Evolutionary conservation across 1,140 invertebrate species (phyloP), one percentile per base, ranked within the genome.

Genomic region (Drosophila nigrodunni): DNA sequence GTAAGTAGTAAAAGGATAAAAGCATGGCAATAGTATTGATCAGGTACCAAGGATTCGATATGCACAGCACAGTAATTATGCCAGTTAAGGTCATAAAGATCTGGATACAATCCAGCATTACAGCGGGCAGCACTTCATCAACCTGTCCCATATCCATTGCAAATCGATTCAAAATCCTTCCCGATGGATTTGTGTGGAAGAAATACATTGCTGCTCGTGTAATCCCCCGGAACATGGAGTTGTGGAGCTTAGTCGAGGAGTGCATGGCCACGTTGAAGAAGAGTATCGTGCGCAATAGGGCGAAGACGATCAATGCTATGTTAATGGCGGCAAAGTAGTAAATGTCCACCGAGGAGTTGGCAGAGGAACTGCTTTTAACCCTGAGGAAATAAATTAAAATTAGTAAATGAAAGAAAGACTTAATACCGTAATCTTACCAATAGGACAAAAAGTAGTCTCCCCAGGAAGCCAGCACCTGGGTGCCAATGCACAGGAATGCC

Each of bases 161-260:
- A 77, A 97, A 97, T 41, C 96, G 91, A 87, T 96, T 97, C 2
- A 97, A 90, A 18, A 96, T 96, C 50, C 95, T 90, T 2, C 96
- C 96, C 37, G 95, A 95, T 3, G 96, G 95, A 91, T 96, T 97
- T 0, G 93, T 94, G 72, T 97, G 95, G 74, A 97, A 98, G 82
- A 97, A 98, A 64, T 94, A 91, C 95, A 97, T 96, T 7, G 95
- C 94, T 2, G 94, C 94, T 35, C 93, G 85, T 6, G 76, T 77
- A 0, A 90, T 71, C 7, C 79, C 80, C 7, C 68, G 62, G 55
- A 90, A 90, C 82, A 90, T 87, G 1, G 67, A 58, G 44, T 90
- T 89, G 39, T 90, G 86, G 30, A 90, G 58, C 49, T 94, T 94
- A 1, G 94, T 94, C 0, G 97, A 97, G 2, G 96, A 94, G 39